These are phyloP conservation scores for Melospiza georgiana DNA, from an alignment of 2,113 vertebrate species.

Conservation along the genomic window DNA sequence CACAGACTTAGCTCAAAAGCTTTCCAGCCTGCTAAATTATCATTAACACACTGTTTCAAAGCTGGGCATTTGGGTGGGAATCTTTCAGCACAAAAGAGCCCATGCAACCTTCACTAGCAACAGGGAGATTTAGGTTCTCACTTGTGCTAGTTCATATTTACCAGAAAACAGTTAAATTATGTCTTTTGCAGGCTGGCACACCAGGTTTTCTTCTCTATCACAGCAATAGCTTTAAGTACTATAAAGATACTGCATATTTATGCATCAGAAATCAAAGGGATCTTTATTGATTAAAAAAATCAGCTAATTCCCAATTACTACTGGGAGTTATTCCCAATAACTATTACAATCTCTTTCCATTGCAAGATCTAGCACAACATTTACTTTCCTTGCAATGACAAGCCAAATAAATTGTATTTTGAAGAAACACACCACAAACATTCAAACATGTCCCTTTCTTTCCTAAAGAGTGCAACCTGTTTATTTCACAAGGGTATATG, in stretches of 20 bases:
- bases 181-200: not conserved
- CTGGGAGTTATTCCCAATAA: not conserved
- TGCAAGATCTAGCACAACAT: not conserved
- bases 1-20: not conserved
- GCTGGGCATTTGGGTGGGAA: not conserved
- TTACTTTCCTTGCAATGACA: not conserved
- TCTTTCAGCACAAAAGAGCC: not conserved
- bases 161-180: not conserved
- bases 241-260: not conserved
- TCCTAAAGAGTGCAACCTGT: not conserved
- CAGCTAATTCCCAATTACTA: not conserved
- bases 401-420: not conserved
- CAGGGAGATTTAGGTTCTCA: not conserved
- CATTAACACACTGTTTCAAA: not conserved
- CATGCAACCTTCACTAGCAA: not conserved
- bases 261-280: not conserved
- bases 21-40: not conserved
- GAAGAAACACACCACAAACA: not conserved
- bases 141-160: not conserved
- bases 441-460: not conserved
- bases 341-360: not conserved
- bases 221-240: not conserved
- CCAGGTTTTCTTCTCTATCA: not conserved
- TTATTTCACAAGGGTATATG: not conserved
- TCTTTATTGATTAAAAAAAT: not conserved